phyloP scores from a whole-genome alignment of 2,888 invertebrate genomes.

The Apoderus coryli region DNA sequence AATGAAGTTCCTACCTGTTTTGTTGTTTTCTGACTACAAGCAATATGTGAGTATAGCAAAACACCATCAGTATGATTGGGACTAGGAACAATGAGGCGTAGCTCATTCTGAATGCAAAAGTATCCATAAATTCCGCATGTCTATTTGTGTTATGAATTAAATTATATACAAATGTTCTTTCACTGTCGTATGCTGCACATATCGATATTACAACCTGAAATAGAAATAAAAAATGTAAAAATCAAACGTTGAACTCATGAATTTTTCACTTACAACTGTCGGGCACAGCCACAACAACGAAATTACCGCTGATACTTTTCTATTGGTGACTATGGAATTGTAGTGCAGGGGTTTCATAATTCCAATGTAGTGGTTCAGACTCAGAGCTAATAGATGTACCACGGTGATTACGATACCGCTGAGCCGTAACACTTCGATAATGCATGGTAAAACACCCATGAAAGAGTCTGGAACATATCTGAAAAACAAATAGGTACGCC shows the following conservation, averaged over 20 bases:
- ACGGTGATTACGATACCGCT: constrained; percentile 47
- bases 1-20: no score
- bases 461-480: constrained; percentile 10
- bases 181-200: constrained; percentile 36
- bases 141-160: constrained; percentile 16
- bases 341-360: constrained; percentile 45
- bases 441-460: constrained; percentile 15
- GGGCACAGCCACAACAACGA: constrained; percentile 43
- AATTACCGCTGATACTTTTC: constrained; percentile 36
- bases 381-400: constrained; percentile 44
- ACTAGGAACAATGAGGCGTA: constrained; percentile 40
- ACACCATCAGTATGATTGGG: constrained; percentile 41
- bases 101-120: constrained; percentile 34
- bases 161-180: constrained; percentile 30
- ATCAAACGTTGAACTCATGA: no score
- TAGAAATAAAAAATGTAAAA: constrained; percentile 5
- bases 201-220: constrained; percentile 16
- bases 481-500: no score
- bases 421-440: constrained; percentile 36
- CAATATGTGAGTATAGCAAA: constrained; percentile 45
- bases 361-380: constrained; percentile 52
- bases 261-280: constrained; percentile 21
- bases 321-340: constrained; percentile 40
- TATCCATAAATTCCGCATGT: constrained; percentile 29
- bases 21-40: constrained; percentile 41